A percentile compares a stretch with the other conserved stretches of the same genome.
Conservation (phyloP, 1,140 invertebrate genomes). For the Hylaeus anthracinus region DNA sequence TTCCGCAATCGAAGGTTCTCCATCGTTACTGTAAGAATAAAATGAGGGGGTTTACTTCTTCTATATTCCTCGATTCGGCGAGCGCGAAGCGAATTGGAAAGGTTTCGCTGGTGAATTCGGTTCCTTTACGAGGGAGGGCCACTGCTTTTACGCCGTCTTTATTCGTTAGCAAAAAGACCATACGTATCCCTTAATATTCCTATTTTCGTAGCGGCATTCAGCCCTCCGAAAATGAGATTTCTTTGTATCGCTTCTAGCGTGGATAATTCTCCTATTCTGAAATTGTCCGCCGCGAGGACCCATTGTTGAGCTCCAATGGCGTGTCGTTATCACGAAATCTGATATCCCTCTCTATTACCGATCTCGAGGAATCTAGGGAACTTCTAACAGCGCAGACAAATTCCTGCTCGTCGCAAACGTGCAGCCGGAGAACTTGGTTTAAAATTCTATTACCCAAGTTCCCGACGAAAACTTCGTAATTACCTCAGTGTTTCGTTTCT, state of each 20-base stretch:
- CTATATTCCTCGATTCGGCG: constrained; percentile 35
- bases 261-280: constrained; percentile 38
- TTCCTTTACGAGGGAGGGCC: constrained; percentile 20
- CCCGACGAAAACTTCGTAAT: too few relatives aligned
- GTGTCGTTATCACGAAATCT: constrained; percentile 12
- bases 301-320: background rate
- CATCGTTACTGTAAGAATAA: constrained; percentile 35
- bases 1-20: constrained; percentile 8
- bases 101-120: constrained; percentile 36
- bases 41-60: constrained; percentile 32
- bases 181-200: constrained; percentile 13
- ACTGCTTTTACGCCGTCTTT: constrained; percentile 13
- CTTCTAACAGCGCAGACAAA: background rate
- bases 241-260: constrained; percentile 23
- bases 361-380: background rate
- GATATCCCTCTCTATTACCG: background rate
- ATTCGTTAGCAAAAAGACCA: constrained; percentile 21
- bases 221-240: constrained; percentile 36
- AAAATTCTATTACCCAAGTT: background rate
- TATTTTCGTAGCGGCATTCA: constrained; percentile 9
- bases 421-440: background rate
- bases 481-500: too few relatives aligned
- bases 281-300: constrained; percentile 1
- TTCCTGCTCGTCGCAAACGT: background rate
- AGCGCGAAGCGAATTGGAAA: constrained; percentile 54